These are phyloP conservation scores for Cromileptes altivelis DNA, from an alignment of 2,113 vertebrate genomes.

Conservation along the genomic window DNA sequence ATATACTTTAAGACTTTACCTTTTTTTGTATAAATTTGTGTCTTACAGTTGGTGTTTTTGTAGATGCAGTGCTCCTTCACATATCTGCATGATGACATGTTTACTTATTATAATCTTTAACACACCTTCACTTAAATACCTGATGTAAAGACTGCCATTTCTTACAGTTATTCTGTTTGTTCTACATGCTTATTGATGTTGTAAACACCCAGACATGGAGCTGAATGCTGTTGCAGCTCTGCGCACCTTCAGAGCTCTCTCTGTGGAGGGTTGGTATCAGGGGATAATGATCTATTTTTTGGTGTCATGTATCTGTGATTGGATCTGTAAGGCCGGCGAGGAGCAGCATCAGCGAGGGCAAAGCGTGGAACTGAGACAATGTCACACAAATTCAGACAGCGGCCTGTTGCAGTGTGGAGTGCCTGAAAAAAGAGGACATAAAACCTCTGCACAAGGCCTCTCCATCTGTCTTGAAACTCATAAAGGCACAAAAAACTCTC, in stretches of 20 bases:
- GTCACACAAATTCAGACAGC: conserved; percentile 29
- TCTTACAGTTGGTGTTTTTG: conserved; percentile 30
- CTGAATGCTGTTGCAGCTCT: background rate
- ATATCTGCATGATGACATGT: conserved; percentile 27
- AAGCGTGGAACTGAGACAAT: conserved; percentile 30
- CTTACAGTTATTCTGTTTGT: conserved; percentile 4
- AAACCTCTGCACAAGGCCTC: conserved; percentile 18
- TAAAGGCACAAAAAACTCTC: conserved; percentile 30
- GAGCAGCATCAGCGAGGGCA: conserved; percentile 18
- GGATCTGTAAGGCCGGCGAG: conserved; percentile 28
- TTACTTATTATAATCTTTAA: conserved; percentile 34
- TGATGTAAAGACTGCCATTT: conserved; percentile 22
- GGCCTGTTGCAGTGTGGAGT: background rate
- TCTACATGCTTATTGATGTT: conserved; percentile 8
- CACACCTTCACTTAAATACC: conserved; percentile 11
- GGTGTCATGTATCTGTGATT: conserved; percentile 44
- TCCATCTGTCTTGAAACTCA: conserved; percentile 34
- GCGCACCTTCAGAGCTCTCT: conserved; percentile 15
- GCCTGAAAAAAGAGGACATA: conserved; percentile 18
- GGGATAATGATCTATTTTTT: conserved; percentile 47
- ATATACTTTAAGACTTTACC: conserved; percentile 5
- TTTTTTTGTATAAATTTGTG: conserved; percentile 11
- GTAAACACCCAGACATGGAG: conserved; percentile 47
- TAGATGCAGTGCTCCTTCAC: conserved; percentile 3
- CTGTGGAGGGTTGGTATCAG: background rate